These are phyloP conservation scores for Drosophila meridiana DNA, from an alignment of 2,888 invertebrate species.

Conservation along the genomic window DNA sequence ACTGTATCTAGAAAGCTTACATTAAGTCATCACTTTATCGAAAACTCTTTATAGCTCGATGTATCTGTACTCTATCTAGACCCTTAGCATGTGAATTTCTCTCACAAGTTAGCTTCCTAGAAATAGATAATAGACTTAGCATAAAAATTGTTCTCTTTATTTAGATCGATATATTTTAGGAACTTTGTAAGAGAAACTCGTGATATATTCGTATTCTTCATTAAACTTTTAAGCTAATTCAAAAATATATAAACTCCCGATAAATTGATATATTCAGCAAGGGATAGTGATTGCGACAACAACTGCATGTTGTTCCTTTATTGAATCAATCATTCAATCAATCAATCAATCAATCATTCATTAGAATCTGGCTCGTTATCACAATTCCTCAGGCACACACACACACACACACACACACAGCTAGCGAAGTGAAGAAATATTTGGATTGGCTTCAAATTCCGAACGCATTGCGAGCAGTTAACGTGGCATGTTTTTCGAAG, in stretches of 20 bases:
- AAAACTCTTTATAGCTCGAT: too few species aligned
- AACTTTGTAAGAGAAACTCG: too few species aligned
- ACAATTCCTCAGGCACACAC: constrained; percentile 8
- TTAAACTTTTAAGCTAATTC: not conserved
- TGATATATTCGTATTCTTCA: too few species aligned
- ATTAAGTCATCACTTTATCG: too few species aligned
- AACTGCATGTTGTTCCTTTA: not conserved
- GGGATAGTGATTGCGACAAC: not conserved
- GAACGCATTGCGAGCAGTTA: constrained; percentile 58
- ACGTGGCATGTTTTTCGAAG: constrained; percentile 29
- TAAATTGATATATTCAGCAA: not conserved
- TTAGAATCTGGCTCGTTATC: constrained; percentile 21
- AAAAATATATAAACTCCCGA: not conserved
- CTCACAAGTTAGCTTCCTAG: too few species aligned
- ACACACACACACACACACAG: constrained; percentile 16
- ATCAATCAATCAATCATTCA: constrained; percentile 31
- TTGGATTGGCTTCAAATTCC: constrained; percentile 49
- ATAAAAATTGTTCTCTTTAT: too few species aligned
- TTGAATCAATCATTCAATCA: constrained; percentile 23
- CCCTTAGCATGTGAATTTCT: too few species aligned
- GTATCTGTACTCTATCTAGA: too few species aligned
- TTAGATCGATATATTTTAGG: too few species aligned
- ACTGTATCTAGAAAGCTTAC: too few species aligned
- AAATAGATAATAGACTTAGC: too few species aligned
- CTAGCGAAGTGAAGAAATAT: constrained; percentile 17